Conservation (phyloP, 2,888 invertebrate genomes). For the Petrophora chlorosata region DNA sequence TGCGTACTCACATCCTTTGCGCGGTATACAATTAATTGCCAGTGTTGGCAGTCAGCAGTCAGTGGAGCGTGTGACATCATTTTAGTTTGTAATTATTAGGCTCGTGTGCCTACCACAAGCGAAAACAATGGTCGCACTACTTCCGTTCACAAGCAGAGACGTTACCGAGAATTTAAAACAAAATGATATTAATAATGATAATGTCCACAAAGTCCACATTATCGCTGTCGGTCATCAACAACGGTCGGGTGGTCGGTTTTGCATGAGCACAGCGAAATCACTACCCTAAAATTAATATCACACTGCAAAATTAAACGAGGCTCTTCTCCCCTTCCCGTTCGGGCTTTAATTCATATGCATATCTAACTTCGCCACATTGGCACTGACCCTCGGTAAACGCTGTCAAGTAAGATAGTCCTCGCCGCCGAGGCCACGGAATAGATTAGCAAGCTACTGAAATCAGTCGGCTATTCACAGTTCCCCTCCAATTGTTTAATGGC, state of each 20-base stretch:
- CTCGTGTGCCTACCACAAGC: constrained; percentile 29
- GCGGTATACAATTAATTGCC: constrained; percentile 34
- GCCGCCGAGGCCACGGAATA: constrained; percentile 31
- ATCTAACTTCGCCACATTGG: constrained; percentile 60
- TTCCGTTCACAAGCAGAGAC: constrained; percentile 33
- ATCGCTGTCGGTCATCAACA: constrained; percentile 53
- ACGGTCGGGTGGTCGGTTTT: constrained; percentile 50
- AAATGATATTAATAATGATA: constrained; percentile 41
- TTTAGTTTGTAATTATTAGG: constrained; percentile 38
- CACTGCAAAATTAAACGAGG: constrained; percentile 66
- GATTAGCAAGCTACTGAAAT: constrained; percentile 45
- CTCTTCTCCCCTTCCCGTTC: constrained; percentile 43
- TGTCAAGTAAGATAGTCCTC: constrained; percentile 48
- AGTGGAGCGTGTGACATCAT: constrained; percentile 40
- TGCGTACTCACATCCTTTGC: constrained; percentile 26
- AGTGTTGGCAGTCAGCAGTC: constrained; percentile 31
- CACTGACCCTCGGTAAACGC: constrained; percentile 52
- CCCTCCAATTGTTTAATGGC: constrained; percentile 52
- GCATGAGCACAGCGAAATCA: constrained; percentile 59
- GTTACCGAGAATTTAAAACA: constrained; percentile 20
- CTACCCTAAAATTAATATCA: constrained; percentile 71
- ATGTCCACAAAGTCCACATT: constrained; percentile 66
- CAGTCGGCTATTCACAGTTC: constrained; percentile 47
- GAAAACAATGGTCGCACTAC: constrained; percentile 33
- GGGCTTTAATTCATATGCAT: constrained; percentile 54